Evolutionary conservation across 1,140 invertebrate species (phyloP).

Genomic region (Notospermus geniculatus): DNA sequence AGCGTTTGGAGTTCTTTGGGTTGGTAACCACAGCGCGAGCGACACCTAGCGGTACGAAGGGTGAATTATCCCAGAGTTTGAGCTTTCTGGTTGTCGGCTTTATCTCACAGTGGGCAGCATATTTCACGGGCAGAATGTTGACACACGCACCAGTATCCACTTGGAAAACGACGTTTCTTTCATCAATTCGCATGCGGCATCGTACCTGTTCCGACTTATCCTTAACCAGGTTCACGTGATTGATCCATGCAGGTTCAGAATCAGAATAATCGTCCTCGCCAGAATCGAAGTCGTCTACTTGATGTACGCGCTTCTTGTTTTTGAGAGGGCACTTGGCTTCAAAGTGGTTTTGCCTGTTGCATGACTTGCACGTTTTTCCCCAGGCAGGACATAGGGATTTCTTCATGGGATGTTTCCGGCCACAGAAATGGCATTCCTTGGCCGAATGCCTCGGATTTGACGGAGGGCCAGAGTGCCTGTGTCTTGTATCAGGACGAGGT

Average conservation of each 20-base stretch:
- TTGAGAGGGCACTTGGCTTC: background rate
- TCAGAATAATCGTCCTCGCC: background rate
- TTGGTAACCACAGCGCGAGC: background rate
- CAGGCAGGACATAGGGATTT: background rate
- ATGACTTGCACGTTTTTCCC: background rate
- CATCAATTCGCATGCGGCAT: background rate
- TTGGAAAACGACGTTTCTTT: background rate
- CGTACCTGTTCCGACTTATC: background rate
- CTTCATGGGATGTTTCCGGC: background rate
- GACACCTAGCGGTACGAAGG: background rate
- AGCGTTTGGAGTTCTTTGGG: background rate
- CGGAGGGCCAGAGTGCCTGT: background rate
- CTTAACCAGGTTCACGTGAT: background rate
- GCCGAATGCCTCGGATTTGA: background rate
- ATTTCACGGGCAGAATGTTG: background rate
- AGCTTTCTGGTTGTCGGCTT: background rate
- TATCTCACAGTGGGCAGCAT: background rate
- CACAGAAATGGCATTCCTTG: background rate
- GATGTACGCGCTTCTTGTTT: background rate
- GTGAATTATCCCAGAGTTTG: background rate
- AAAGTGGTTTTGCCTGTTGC: slow-evolving; percentile 1
- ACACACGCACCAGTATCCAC: background rate
- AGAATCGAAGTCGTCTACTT: background rate
- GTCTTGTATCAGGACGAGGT: too few species aligned
- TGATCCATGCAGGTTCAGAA: background rate